These are phyloP conservation scores for Sphenodon punctatus DNA, from an alignment of 2,797 vertebrate genomes.

Conservation along the genomic window DNA sequence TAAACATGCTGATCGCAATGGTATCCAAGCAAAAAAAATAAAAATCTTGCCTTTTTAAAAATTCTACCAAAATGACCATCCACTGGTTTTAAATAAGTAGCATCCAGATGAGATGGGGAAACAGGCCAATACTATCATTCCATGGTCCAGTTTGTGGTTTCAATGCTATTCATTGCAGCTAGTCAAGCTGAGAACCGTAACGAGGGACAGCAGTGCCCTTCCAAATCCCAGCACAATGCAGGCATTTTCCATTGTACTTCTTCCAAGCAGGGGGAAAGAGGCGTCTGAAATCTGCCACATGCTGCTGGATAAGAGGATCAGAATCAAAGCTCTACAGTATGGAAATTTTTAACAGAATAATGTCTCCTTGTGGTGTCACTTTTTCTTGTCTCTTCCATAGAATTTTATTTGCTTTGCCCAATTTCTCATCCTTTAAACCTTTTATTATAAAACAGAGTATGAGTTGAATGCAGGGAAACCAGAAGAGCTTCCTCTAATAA, in stretches of 20 bases:
- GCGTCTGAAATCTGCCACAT: background rate
- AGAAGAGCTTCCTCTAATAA: background rate
- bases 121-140: rapidly evolving
- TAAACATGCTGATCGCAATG: background rate
- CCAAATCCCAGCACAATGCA: background rate
- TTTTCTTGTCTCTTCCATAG: background rate
- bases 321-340: background rate
- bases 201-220: background rate
- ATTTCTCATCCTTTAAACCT: no score
- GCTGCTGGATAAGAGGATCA: background rate
- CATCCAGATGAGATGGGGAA: background rate
- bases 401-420: no score
- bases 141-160: background rate
- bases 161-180: background rate
- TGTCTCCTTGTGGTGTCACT: background rate
- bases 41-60: background rate
- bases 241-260: rapidly evolving
- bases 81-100: background rate
- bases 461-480: rapidly evolving
- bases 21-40: background rate
- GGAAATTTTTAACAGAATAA: background rate
- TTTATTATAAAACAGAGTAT: background rate
- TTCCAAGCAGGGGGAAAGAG: background rate
- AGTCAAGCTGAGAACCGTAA: background rate
- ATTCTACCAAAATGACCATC: background rate